Evolutionary conservation across 2,888 invertebrate species (phyloP), one percentile per base, ranked within the genome.

Genomic region (Ormyrus thymus): DNA sequence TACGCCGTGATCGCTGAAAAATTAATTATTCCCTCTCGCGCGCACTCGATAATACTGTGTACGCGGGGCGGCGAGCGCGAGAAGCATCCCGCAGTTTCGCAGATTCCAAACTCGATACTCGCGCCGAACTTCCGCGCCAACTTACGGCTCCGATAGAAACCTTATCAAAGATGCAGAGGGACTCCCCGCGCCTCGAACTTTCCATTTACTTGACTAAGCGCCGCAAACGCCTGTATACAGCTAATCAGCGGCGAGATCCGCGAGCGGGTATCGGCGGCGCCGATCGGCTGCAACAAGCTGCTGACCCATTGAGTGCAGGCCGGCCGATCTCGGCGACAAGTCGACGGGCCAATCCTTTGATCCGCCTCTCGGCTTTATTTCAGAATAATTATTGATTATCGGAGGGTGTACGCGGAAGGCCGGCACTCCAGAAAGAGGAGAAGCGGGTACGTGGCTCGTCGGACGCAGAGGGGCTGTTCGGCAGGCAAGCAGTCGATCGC

Each of bases 331-430:
- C 8, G 58, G 45, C 53, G 71, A 68, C 75, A 75, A 75, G 68
- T 75, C 46, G 75, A 75, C 75, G 46, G 43, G 84, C 82, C 85
- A 87, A 88, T 70, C 87, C 89, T 88, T 89, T 89, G 87, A 84
- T 86, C 86, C 86, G 86, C 86, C 86, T 29, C 29, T 29, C 29
- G 29, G 91, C 92, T 92, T 92, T 92, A 92, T 92, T 92, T 91
- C 91, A 91, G 92, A 91, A 92, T 92, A 92, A 92, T 92, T 92
- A 92, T 92, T 92, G 92, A 92, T 92, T 92, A 92, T 92, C 90
- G 91, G 90, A 91, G 89, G 91, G 87, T 86, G 86, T 87, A 88
- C 86, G 87, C 84, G 86, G 86, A 86, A 86, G 86, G 85, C 86
- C 86, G 87, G 87, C 87, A 87, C 87, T 88, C 89, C 85, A 86